phyloP scores from a whole-genome alignment of 2,888 invertebrate genomes.

The Sarcophaga subvicina region DNA sequence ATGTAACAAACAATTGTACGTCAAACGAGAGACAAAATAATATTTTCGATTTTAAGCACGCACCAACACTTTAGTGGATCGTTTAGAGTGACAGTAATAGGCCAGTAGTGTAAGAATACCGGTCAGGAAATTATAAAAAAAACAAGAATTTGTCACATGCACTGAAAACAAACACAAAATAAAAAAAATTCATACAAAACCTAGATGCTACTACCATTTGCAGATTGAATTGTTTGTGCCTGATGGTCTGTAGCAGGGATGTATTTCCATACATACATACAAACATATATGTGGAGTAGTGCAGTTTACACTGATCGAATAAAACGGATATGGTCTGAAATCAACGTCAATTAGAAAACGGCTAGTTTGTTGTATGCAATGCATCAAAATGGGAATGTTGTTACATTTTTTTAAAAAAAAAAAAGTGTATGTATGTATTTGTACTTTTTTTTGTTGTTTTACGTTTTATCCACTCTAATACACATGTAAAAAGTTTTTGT shows the following conservation, averaged over 20 bases:
- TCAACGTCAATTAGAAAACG: conserved; percentile 29
- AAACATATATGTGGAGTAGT: not conserved
- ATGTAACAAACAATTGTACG: conserved; percentile 19
- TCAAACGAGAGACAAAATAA: conserved; percentile 14
- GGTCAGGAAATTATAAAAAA: conserved; percentile 9
- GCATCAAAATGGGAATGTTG: conserved; percentile 3
- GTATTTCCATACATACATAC: not conserved
- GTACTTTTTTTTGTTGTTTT: not conserved
- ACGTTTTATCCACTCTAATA: too few species aligned
- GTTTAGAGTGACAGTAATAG: conserved; percentile 5
- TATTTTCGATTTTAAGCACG: conserved; percentile 57
- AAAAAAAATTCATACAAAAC: conserved; percentile 29
- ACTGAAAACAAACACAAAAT: conserved; percentile 1
- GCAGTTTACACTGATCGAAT: not conserved
- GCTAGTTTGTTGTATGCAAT: conserved; percentile 6
- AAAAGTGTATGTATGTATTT: not conserved
- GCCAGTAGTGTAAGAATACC: not conserved
- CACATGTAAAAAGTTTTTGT: too few species aligned
- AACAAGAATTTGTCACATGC: not conserved
- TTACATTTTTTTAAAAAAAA: too few species aligned
- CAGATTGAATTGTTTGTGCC: not conserved
- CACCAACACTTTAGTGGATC: conserved; percentile 34
- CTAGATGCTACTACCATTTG: conserved; percentile 20
- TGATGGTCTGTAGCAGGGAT: not conserved
- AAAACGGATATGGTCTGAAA: conserved; percentile 11